Evolutionary conservation across 2,888 invertebrate genomes (phyloP), one percentile per base, ranked within the genome.

Genomic region (Drosophila atripex): DNA sequence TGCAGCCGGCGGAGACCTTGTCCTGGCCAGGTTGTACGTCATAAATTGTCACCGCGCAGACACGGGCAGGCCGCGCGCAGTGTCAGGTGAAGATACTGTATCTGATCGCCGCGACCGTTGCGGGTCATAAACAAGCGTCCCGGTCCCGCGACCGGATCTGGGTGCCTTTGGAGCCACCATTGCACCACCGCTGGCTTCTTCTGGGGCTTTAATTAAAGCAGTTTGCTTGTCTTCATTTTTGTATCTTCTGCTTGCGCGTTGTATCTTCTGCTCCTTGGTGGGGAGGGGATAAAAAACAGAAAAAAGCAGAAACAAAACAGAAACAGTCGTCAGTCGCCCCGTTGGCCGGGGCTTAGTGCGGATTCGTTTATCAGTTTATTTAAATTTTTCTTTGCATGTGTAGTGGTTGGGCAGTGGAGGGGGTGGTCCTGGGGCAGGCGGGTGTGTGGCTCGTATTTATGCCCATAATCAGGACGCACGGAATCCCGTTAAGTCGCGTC

Each of bases 401-500:
- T 47, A 14, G 14, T 14, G 46, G 14, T n/a, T 8, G n/a, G 8
- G 12, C 12, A 7, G 38, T 1, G 8, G 21, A 21, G 21, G n/a
- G 41, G 43, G 18, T 11, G 35, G 18, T 39, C 43, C 11, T 12
- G 11, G 59, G 50, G 14, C 8, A 11, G 14, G 14, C 1, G 18
- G 39, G 39, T 39, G 12, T 18, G 14, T 16, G 39, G 65, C 53
- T 73, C 64, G 86, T 83, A 85, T 88, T 83, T 84, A 88, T 88
- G 88, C 68, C 76, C 59, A 88, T 86, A 88, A 86, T 86, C 86
- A 80, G 71, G 71, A 80, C 76, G 78, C 76, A 79, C 78, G 78
- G 79, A 87, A 89, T 85, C 89, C 88, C 80, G 78, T 87, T 88
- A 88, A 88, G 83, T 83, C 88, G 78, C 76, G 77, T 85, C 88